Evolutionary conservation across 2,888 invertebrate genomes (phyloP), one percentile per base, ranked within the genome.

Genomic region (Caradrina clavipalpis): DNA sequence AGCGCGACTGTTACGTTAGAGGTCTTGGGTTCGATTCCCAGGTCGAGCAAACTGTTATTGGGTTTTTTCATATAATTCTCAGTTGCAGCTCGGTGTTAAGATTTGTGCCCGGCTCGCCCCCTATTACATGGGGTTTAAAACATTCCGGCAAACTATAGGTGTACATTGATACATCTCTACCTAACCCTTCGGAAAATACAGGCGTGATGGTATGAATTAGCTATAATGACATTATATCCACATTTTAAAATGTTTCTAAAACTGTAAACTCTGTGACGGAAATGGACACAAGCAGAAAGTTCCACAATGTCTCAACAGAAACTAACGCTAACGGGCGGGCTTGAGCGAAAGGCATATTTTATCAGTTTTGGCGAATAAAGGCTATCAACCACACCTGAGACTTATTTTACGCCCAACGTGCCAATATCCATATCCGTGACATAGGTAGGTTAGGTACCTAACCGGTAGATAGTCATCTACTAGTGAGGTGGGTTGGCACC

Each of bases 381-480:
- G 94, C 94, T 90, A 94, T 95, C 93, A 94, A 89, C 86, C 89
- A 93, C 95, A 95, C 95, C 95, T 95, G 95, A 94, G 94, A 91
- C 94, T 91, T 95, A 94, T 94, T 95, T 95, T 93, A 94, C 93
- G 94, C 90, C 88, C 89, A 88, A 90, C 90, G 89, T 92, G 92
- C 94, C 93, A 94, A 94, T 94, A 94, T 91, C 90, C 90, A 89
- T 88, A 88, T 80, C 88, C 87, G 82, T 87, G 84, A 85, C 79
- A 82, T 83, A 84, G 69, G 81, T 81, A 78, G 60, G 45, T 81
- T 79, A 80, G 66, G 35, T 83, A 73, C 53, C 63, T 54, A 61
- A 55, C 26, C 51, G 53, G 47, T 51, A 60, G 81, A 69, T 55
- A 61, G 64, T 39, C 74, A 64, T 42, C 21, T n/a, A 47, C 39